A percentile compares a stretch with the other conserved stretches of the same genome.
These are phyloP conservation scores for Pseudorectes ferrugineus DNA, from an alignment of 2,113 vertebrate genomes.

Conservation along the genomic window DNA sequence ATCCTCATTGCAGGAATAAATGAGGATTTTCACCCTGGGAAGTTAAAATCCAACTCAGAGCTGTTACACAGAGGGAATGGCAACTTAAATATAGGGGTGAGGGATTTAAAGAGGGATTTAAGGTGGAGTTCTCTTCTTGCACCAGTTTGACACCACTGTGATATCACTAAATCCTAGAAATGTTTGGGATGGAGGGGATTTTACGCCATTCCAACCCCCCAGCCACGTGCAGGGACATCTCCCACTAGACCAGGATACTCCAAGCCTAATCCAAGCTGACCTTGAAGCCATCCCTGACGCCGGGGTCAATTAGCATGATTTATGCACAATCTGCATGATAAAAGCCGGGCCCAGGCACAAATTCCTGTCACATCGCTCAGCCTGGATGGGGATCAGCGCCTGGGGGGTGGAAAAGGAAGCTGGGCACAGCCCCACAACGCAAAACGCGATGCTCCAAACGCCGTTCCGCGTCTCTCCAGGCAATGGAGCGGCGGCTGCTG, in stretches of 20 bases:
- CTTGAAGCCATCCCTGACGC: neutral
- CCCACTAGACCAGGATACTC: neutral
- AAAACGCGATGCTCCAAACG: neutral
- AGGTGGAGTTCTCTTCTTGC: neutral
- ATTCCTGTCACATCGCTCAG: neutral
- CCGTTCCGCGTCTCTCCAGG: neutral
- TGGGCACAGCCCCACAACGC: rapidly evolving
- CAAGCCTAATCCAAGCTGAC: neutral
- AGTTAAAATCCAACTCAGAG: neutral
- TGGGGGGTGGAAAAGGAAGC: neutral
- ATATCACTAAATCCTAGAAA: neutral
- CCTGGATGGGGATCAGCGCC: neutral
- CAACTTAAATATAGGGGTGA: rapidly evolving
- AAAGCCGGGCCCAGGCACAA: neutral
- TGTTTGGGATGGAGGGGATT: neutral
- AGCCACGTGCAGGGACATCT: neutral
- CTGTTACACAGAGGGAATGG: neutral
- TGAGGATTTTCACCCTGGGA: neutral
- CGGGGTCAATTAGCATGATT: neutral
- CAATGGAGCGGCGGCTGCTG: neutral
- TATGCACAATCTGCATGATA: neutral
- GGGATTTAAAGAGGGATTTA: neutral
- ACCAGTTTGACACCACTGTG: neutral
- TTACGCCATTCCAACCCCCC: neutral
- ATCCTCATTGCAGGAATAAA: neutral